Base-by-base conservation (phyloP, 2,797 vertebrate species). In the Graptemys geographica region DNA sequence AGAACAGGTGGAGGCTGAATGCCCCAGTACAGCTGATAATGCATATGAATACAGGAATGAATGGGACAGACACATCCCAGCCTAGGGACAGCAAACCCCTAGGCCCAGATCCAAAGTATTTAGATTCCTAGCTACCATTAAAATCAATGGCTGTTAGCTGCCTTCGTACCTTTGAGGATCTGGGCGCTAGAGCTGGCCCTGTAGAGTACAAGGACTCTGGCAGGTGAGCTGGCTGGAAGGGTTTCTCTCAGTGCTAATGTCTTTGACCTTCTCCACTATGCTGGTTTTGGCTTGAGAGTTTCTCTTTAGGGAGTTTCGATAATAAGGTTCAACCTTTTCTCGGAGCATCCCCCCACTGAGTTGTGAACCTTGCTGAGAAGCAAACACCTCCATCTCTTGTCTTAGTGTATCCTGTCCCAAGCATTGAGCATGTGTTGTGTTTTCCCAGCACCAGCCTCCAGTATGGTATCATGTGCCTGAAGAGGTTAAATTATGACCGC, bases 391-490 rank as follows among this genome's bases (percentile, higher is more conserved):
- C 1, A 27, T 44, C 4, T 13, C 2, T 56, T 33, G 23, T 8
- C 27, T 33, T 0, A 0, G 0, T 0, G 5, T 28, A 31, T 65
- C 47, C 41, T 52, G 37, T 80, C 47, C 56, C 44, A 74, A 82
- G 59, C 47, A 18, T 16, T 88, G n/a, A 27, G 11, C 88, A 72
- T 79, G 12, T 59, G 33, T 88, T 23, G 0, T 97, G 88, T 98
- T 94, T 86, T 95, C 96, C 81, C 98, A 99, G 99, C 97, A 99
- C 99, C 97, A 99, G 99, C 98, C 98, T 99, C 91, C 99, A 99
- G 97, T 99, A 99, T 0, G 99, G 99, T 92, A 99, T 99, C 98
- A 99, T 99, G 99, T 99, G 99, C 97, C 98, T 99, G 98, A 99
- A 99, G 98, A 99, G 99, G 96, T 99, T 99, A 94, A 99, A 99